Conservation (phyloP, 30 jellyfish, hydroid and myxozoan species). For the Hydractinia symbiolongicarpus region DNA sequence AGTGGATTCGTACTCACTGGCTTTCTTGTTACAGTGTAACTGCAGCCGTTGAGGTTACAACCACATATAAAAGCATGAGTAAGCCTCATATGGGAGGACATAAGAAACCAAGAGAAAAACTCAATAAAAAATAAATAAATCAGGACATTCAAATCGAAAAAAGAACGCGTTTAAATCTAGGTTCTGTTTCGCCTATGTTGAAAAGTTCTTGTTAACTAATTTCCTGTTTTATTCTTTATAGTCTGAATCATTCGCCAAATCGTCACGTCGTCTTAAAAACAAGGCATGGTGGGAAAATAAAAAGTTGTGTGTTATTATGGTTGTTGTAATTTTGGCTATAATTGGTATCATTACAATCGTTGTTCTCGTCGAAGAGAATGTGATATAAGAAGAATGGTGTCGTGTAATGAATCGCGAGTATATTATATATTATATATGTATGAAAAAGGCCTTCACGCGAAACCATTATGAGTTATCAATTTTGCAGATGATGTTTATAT, state of each 20-base stretch:
- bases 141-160: too few relatives aligned
- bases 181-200: background rate
- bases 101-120: too few relatives aligned
- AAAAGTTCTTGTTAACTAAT: background rate
- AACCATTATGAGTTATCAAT: too few relatives aligned
- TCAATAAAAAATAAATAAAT: too few relatives aligned
- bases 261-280: constrained; percentile 33
- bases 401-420: too few relatives aligned
- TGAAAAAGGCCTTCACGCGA: too few relatives aligned
- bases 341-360: constrained; percentile 51
- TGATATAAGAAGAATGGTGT: constrained; percentile 1
- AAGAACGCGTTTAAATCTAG: background rate
- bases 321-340: constrained; percentile 37
- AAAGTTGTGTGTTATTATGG: constrained; percentile 50
- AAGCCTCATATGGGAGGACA: too few relatives aligned
- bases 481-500: too few relatives aligned
- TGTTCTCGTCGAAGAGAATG: constrained; percentile 52
- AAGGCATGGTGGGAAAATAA: constrained; percentile 85
- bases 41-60: background rate
- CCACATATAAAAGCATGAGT: background rate
- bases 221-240: constrained; percentile 17
- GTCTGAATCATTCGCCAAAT: constrained; percentile 65
- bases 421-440: too few relatives aligned
- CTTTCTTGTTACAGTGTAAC: too few relatives aligned
- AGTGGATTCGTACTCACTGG: too few relatives aligned